Conservation (phyloP, 2,113 vertebrate genomes). For the Apaloderma vittatum region DNA sequence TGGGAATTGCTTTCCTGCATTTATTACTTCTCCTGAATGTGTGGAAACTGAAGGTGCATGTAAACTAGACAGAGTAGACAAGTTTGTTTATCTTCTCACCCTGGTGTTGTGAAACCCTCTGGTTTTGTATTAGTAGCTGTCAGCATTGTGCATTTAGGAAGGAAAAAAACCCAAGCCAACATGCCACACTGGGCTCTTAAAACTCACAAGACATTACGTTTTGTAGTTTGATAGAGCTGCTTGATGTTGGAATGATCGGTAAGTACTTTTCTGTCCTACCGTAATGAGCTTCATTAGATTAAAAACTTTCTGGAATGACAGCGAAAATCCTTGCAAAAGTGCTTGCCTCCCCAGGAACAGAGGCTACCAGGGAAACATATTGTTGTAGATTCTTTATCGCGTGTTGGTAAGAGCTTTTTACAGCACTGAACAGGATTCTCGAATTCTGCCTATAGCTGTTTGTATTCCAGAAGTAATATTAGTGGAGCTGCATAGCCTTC, state of each 20-base stretch:
- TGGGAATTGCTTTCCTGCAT: not conserved
- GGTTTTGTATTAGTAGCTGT: not conserved
- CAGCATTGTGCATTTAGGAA: not conserved
- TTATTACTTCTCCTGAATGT: not conserved
- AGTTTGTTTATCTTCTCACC: not conserved
- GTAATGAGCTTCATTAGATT: not conserved
- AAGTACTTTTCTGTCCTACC: not conserved
- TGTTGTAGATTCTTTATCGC: not conserved
- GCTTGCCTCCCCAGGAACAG: not conserved
- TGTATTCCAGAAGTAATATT: slow-evolving; percentile 3
- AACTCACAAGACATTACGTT: not conserved
- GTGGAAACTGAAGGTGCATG: not conserved
- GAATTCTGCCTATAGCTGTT: not conserved
- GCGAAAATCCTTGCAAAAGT: not conserved
- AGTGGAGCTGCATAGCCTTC: not conserved
- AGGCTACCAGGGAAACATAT: not conserved
- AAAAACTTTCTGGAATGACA: not conserved
- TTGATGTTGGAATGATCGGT: not conserved
- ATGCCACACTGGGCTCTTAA: not conserved
- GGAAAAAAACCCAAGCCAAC: not conserved
- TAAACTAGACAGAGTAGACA: not conserved
- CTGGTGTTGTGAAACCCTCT: not conserved
- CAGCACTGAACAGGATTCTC: not conserved
- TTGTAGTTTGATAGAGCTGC: not conserved
- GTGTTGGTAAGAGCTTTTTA: not conserved